Percentiles rank a stretch among this genome's conserved stretches.
These are phyloP conservation scores for Onychostruthus taczanowskii DNA, from an alignment of 2,113 vertebrate genomes.

Conservation along the genomic window DNA sequence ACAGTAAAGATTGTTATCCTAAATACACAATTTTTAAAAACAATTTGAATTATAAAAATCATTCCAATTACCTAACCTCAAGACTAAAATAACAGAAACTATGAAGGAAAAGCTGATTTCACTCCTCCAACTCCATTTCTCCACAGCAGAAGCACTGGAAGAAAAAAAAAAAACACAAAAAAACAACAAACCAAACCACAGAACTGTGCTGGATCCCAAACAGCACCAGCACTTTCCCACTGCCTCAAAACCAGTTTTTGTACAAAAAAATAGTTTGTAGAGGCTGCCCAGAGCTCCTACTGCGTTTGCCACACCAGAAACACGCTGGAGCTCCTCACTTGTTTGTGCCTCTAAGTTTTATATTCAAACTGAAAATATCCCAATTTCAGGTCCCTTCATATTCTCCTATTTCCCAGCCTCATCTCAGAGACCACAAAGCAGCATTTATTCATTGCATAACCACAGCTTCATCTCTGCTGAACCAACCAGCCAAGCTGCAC, in stretches of 20 bases:
- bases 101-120: neutral
- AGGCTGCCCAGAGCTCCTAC: neutral
- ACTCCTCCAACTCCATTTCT: neutral
- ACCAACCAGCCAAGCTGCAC: neutral
- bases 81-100: neutral
- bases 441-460: neutral
- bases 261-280: fast-evolving
- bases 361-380: neutral
- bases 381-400: neutral
- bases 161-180: neutral
- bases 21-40: neutral
- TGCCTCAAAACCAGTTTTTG: neutral
- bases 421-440: neutral
- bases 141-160: neutral
- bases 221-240: neutral
- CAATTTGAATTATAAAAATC: neutral
- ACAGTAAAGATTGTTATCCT: neutral
- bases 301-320: fast-evolving
- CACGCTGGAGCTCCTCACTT: fast-evolving
- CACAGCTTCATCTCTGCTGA: neutral
- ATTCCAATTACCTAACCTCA: neutral
- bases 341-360: neutral
- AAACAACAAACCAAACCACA: too few species aligned
- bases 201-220: neutral
- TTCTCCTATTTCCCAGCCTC: neutral